Percentiles rank a stretch among this genome's conserved stretches.
Evolutionary conservation across 2,888 invertebrate species (phyloP).

Genomic region (Protodeltote pygarga): DNA sequence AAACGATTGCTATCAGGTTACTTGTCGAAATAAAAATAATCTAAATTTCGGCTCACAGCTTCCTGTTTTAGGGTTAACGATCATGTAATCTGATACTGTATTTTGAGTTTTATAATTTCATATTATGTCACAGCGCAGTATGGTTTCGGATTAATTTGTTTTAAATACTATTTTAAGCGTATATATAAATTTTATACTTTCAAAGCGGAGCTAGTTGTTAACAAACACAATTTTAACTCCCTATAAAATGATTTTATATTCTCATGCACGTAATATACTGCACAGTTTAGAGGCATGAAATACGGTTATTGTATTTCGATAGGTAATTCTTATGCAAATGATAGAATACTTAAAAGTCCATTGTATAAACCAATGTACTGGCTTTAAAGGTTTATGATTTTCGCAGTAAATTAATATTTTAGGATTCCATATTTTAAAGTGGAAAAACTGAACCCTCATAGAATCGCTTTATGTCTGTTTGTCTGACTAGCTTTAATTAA

Average conservation of each 20-base stretch:
- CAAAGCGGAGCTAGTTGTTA: background rate
- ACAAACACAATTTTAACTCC: conserved; percentile 4
- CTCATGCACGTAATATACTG: conserved; percentile 2
- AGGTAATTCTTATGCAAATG: conserved; percentile 41
- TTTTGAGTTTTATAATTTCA: conserved; percentile 16
- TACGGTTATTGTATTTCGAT: conserved; percentile 31
- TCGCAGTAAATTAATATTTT: conserved; percentile 4
- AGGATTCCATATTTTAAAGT: too few species aligned
- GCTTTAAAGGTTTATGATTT: conserved; percentile 23
- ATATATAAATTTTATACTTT: conserved; percentile 5
- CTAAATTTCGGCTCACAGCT: background rate
- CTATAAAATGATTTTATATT: conserved; percentile 6
- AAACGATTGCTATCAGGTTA: conserved; percentile 7
- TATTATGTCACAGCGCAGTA: conserved; percentile 3
- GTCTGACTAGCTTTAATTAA: too few species aligned
- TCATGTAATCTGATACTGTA: background rate
- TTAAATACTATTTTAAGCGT: conserved; percentile 3
- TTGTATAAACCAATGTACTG: conserved; percentile 19
- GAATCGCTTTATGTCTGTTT: too few species aligned
- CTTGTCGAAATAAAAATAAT: background rate
- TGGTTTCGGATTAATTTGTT: conserved; percentile 8
- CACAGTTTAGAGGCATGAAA: conserved; percentile 8
- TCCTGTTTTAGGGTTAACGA: conserved; percentile 5
- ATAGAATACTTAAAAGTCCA: conserved; percentile 18
- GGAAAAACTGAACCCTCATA: too few species aligned